Conservation (phyloP, 2,113 vertebrate species). For the Bombycilla garrulus region DNA sequence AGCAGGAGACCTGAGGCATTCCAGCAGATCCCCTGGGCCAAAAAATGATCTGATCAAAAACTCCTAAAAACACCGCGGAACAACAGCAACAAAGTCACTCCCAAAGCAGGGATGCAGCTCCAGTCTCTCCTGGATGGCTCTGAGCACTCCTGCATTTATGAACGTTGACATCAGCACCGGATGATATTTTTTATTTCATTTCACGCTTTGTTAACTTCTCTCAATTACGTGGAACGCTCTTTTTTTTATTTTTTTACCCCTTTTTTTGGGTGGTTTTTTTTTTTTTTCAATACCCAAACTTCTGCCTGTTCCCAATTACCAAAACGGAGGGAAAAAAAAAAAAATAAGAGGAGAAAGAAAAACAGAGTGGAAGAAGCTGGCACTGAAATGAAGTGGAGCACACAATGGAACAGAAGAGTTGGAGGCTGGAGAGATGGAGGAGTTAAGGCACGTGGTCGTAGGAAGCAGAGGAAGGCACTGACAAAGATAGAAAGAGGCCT, state of each 20-base stretch:
- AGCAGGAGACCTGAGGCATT: not conserved
- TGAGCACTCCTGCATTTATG: not conserved
- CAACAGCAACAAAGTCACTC: not conserved
- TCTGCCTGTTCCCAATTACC: conserved; percentile 35
- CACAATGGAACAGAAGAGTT: conserved; percentile 14
- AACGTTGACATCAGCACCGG: conserved; percentile 38
- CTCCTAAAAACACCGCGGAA: not conserved
- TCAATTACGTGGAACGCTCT: not conserved
- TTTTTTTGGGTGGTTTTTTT: not conserved
- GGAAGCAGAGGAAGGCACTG: conserved; percentile 19
- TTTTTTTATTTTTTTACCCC: not conserved
- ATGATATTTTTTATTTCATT: conserved; percentile 3
- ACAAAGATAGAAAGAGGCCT: conserved; percentile 49
- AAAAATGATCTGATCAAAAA: not conserved
- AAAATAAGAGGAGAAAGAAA: not conserved
- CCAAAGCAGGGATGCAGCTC: not conserved
- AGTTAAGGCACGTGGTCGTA: conserved; percentile 39
- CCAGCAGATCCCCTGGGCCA: accelerated
- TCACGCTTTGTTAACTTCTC: conserved; percentile 35
- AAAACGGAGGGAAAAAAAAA: not conserved
- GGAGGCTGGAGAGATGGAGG: conserved; percentile 21
- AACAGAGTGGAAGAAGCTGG: conserved; percentile 17
- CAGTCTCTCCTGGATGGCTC: not conserved
- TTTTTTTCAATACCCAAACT: not conserved
- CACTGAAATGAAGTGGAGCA: not conserved